Base-by-base conservation (phyloP, 2,888 invertebrate genomes). In the Callyntrura sp. region DNA sequence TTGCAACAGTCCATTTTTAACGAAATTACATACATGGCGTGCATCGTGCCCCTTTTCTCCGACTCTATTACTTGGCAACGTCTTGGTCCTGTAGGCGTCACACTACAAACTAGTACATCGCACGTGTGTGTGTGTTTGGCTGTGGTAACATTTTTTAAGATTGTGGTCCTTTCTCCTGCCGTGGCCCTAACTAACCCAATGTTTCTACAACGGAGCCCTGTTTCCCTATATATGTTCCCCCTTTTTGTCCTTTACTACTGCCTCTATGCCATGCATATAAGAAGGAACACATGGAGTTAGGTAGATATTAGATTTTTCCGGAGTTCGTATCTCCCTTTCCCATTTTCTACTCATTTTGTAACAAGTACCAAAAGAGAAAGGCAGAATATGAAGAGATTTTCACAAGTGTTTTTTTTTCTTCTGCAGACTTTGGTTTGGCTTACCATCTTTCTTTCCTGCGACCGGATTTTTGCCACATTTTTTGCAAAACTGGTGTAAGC, bases 81-180 rank as follows among this genome's bases (percentile, higher is more conserved):
- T 23, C 57, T 51, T 51, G 51, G 17, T 57, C n/a, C 25, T n/a
- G n/a, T n/a, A n/a, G n/a, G n/a, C n/a, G n/a, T n/a, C n/a, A n/a
- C n/a, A n/a, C n/a, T n/a, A n/a, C n/a, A 55, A 14, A 55, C 3
- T n/a, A 5, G 9, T 55, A 55, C 14, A 55, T 55, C 6, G 35
- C n/a, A 25, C 25, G 9, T n/a, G n/a, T 17, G 43, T 43, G 14
- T 60, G 9, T 60, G 60, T 60, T 3, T 60, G n/a, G n/a, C n/a
- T 20, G 35, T 35, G 9, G n/a, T 20, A 73, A 73, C 48, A 73
- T 48, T 48, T 73, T 73, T 73, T 73, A 48, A 73, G 73, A 73
- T 73, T 73, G 73, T 48, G 73, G 73, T 73, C 48, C 9, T 73
- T 73, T 73, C 35, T 20, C 23, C 4, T 43, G 43, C 45, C 48